Evolutionary conservation across 2,113 vertebrate genomes (phyloP), one percentile per base, ranked within the genome.

Genomic region (Ammodramus savannarum): DNA sequence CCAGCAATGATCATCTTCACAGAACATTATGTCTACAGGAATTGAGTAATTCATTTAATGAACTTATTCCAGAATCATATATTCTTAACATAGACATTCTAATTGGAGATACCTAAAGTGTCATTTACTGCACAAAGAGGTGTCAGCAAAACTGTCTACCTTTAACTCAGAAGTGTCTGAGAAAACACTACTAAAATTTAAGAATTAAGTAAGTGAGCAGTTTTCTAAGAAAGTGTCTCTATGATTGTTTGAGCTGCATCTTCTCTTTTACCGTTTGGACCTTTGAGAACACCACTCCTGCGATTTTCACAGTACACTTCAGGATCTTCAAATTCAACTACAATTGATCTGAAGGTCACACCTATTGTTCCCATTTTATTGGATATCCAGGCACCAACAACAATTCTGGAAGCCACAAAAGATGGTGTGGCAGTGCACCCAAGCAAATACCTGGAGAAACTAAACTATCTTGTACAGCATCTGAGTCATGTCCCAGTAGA

Each of bases 11-110:
- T 85, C 32, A 55, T 34, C 58, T 69, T 62, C 54, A 67, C 22
- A 78, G 77, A 95, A 89, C 69, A 85, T 66, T 17, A 86, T 72
- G 80, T 78, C 77, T 78, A 65, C 65, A 92, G 77, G 69, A 96
- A 87, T 44, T 46, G 52, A 93, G 43, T 44, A 86, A 93, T 73
- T 72, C 8, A 86, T 78, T 75, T 87, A 89, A 93, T 61, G 38
- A 93, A 80, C n/a, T 86, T 77, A 82, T 61, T 86, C 63, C 43
- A 93, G 79, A 90, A 86, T 61, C 34, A 52, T n/a, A 57, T 44
- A 82, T 61, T 85, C 85, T 93, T 54, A 88, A 87, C 55, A 62
- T 14, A 58, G 19, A 49, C 75, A 79, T 76, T 91, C 79, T 73
- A 87, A 90, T 91, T 16, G 58, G 54, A 90, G 46, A 76, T 71